Evolutionary conservation across 2,888 invertebrate species (phyloP).

Genomic region (Tinea trinotella): DNA sequence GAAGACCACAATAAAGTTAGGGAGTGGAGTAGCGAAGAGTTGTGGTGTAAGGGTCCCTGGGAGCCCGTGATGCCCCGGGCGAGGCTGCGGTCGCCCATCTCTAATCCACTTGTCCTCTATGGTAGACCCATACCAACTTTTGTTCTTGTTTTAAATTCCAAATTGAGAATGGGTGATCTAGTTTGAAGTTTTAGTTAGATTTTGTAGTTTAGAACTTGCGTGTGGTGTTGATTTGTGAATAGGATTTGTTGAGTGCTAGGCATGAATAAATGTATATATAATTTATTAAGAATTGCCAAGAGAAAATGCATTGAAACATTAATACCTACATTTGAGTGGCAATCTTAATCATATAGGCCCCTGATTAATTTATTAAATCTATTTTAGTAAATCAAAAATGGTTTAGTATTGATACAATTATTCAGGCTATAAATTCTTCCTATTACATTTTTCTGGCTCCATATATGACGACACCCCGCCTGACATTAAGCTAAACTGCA

Average conservation of each 20-base stretch:
- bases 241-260: too few relatives aligned
- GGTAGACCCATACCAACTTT: constrained; percentile 41
- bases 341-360: too few relatives aligned
- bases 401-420: neutral
- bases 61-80: constrained; percentile 35
- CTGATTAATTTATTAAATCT: too few relatives aligned
- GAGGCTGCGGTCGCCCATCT: constrained; percentile 45
- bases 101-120: constrained; percentile 52
- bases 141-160: constrained; percentile 58
- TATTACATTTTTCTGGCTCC: too few relatives aligned
- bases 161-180: constrained; percentile 53
- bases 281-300: too few relatives aligned
- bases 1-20: constrained; percentile 15
- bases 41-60: constrained; percentile 3
- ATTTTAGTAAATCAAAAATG: neutral
- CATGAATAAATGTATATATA: too few relatives aligned
- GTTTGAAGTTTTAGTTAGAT: constrained; percentile 60
- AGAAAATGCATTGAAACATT: too few relatives aligned
- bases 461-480: too few relatives aligned
- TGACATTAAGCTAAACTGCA: too few relatives aligned
- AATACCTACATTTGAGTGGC: too few relatives aligned
- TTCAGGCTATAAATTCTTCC: too few relatives aligned
- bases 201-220: constrained; percentile 37
- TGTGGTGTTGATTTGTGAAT: neutral
- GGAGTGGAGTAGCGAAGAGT: neutral